Evolutionary conservation across 2,888 invertebrate genomes (phyloP).

Genomic region (Geophilus truncorum): DNA sequence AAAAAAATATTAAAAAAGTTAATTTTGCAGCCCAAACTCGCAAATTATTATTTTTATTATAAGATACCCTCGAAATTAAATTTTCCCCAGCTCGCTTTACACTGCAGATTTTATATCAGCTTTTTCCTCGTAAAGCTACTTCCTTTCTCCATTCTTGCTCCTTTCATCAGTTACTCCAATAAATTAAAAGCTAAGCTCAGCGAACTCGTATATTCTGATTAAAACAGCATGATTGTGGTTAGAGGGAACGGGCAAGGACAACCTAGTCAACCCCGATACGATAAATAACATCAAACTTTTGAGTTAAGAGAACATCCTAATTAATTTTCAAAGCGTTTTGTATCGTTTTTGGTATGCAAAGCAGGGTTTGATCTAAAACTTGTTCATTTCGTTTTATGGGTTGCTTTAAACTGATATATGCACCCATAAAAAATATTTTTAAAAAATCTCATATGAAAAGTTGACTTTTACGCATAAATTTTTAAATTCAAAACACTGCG

Average conservation of each 20-base stretch:
- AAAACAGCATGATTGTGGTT: slow-evolving; percentile 2
- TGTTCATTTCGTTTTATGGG: slow-evolving; percentile 5
- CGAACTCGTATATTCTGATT: slow-evolving; percentile 5
- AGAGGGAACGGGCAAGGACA: not conserved
- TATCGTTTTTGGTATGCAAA: not conserved
- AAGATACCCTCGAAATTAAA: not conserved
- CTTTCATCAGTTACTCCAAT: slow-evolving; percentile 17
- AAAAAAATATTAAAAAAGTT: not conserved
- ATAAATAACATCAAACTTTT: slow-evolving; percentile 11
- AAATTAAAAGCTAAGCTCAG: slow-evolving; percentile 23
- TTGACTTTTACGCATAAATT: not conserved
- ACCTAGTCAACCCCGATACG: not conserved
- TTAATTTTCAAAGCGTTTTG: slow-evolving; percentile 9
- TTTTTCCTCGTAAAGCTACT: not conserved
- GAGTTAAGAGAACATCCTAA: not conserved
- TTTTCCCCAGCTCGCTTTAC: not conserved
- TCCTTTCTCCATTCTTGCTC: slow-evolving; percentile 10
- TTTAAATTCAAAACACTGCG: not conserved
- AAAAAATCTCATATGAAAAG: not conserved
- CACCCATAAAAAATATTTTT: not conserved
- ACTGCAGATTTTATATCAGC: not conserved
- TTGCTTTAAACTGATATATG: not conserved
- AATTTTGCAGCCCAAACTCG: not conserved
- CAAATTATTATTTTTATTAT: not conserved
- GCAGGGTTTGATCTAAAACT: not conserved